A percentile compares a stretch with the other conserved stretches of the same genome.
Evolutionary conservation across 2,888 invertebrate species (phyloP).

Genomic region (Nasonia oneida): DNA sequence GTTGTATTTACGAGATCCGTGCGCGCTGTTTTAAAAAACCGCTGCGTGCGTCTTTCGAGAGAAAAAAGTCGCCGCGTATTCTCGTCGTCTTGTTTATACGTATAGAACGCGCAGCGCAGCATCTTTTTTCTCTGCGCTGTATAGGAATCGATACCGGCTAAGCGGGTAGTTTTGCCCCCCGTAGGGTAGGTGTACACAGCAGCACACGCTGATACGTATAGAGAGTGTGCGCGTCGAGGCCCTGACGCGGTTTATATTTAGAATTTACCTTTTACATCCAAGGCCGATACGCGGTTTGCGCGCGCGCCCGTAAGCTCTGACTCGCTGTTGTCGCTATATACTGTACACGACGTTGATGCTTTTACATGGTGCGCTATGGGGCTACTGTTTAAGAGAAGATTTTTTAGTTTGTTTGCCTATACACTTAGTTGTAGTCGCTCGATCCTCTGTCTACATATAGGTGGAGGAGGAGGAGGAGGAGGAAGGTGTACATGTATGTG

Average conservation of each 20-base stretch:
- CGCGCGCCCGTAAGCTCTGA: neutral
- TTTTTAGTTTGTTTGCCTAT: neutral
- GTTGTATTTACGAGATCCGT: neutral
- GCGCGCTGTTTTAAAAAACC: conserved; percentile 1
- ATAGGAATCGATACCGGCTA: conserved; percentile 43
- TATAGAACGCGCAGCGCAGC: neutral
- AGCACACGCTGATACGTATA: neutral
- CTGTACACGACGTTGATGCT: neutral
- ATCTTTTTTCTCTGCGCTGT: neutral
- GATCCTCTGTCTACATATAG: too few species aligned
- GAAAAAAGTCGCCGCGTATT: neutral
- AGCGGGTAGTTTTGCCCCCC: conserved; percentile 42
- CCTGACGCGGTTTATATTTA: conserved; percentile 63
- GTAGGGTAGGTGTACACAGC: neutral
- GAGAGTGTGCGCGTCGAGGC: conserved; percentile 35
- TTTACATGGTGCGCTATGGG: conserved; percentile 1
- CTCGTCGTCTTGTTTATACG: too few species aligned
- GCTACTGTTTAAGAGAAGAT: too few species aligned
- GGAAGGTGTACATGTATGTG: neutral
- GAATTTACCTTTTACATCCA: conserved; percentile 62
- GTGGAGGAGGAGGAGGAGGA: too few species aligned
- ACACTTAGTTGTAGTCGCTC: too few species aligned
- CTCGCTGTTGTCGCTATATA: too few species aligned
- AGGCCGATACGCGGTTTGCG: conserved; percentile 36
- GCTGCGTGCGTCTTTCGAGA: neutral